Conservation (phyloP, 2,888 invertebrate genomes). For the Cenopis cana region DNA sequence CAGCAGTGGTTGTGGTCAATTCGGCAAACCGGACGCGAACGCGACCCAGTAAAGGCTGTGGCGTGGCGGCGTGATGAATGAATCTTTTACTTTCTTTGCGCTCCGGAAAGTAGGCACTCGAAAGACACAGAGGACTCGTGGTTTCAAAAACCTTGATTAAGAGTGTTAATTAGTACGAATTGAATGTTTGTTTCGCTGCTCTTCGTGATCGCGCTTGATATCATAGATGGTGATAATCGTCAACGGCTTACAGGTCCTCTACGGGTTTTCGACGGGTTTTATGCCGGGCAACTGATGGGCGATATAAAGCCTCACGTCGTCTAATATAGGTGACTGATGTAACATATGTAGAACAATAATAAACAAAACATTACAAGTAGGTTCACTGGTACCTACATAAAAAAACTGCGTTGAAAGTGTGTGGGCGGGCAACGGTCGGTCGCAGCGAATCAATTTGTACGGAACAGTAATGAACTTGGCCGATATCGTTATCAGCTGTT, state of each 20-base stretch:
- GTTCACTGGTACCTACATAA: too few relatives aligned
- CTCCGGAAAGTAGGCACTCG: conserved; percentile 69
- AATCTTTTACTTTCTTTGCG: conserved; percentile 80
- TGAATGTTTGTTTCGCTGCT: not conserved
- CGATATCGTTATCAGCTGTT: conserved; percentile 72
- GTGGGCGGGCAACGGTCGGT: conserved; percentile 64
- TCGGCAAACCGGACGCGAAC: conserved; percentile 77
- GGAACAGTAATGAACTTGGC: conserved; percentile 82
- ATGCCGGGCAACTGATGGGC: too few relatives aligned
- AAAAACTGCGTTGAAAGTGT: conserved; percentile 66
- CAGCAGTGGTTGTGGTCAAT: conserved; percentile 81
- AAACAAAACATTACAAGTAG: conserved; percentile 49
- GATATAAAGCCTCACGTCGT: too few relatives aligned
- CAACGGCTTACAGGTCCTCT: too few relatives aligned
- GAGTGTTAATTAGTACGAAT: not conserved
- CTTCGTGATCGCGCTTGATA: not conserved
- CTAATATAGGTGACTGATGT: too few relatives aligned
- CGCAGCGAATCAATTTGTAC: conserved; percentile 75
- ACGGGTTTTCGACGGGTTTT: too few relatives aligned
- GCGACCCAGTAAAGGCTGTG: conserved; percentile 71
- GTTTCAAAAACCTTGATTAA: not conserved
- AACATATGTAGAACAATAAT: not conserved
- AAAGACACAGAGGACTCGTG: conserved; percentile 44
- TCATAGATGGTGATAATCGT: not conserved
- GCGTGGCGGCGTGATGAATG: conserved; percentile 67